A percentile compares a stretch with the other conserved stretches of the same genome.
Evolutionary conservation across 2,888 invertebrate species (phyloP).

Genomic region (Congeria kusceri): DNA sequence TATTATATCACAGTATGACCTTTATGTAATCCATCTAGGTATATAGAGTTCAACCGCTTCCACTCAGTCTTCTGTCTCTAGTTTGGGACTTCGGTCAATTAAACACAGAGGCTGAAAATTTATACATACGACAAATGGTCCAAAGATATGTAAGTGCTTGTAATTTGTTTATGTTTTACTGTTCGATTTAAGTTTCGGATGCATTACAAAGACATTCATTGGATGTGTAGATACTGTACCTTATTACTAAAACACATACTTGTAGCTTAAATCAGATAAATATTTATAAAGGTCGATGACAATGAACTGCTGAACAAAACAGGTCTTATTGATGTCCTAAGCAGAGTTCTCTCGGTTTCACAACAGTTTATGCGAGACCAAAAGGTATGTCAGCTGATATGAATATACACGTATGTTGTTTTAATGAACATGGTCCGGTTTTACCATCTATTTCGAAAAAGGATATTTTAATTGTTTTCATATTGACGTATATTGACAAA

Average conservation of each 20-base stretch:
- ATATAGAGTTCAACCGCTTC: constrained; percentile 23
- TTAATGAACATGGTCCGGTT: too few relatives aligned
- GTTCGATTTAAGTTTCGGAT: too few relatives aligned
- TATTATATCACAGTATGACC: too few relatives aligned
- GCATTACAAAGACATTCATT: too few relatives aligned
- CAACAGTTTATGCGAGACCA: constrained; percentile 51
- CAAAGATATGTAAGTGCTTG: constrained; percentile 67
- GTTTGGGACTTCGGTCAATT: constrained; percentile 85
- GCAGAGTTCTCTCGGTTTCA: constrained; percentile 24
- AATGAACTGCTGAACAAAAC: background rate
- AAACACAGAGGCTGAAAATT: constrained; percentile 74
- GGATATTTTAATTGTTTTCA: too few relatives aligned
- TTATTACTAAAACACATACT: too few relatives aligned
- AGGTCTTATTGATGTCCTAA: constrained; percentile 4
- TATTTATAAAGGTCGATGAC: constrained; percentile 5
- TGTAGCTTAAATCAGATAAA: too few relatives aligned
- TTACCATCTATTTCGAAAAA: too few relatives aligned
- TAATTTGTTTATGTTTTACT: background rate
- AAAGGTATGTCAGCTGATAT: constrained; percentile 37
- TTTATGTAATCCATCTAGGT: background rate
- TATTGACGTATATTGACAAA: too few relatives aligned
- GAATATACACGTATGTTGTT: too few relatives aligned
- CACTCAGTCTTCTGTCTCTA: constrained; percentile 82
- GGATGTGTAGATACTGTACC: too few relatives aligned
- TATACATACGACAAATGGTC: constrained; percentile 83